These are phyloP conservation scores for Pseudorectes ferrugineus DNA, from an alignment of 2,113 vertebrate genomes.

Conservation along the genomic window DNA sequence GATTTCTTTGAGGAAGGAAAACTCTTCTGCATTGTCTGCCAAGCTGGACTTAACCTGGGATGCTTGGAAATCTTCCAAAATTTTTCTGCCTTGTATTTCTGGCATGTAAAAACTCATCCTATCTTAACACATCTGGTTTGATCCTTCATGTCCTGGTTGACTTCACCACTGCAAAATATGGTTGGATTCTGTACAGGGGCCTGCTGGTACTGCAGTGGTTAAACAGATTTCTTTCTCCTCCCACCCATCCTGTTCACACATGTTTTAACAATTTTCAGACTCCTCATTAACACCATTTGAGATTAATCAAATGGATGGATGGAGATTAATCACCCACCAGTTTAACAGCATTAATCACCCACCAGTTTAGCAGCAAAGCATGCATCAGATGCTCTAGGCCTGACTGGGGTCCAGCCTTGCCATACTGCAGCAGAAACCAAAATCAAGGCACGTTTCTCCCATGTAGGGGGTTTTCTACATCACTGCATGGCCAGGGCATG, in stretches of 20 bases:
- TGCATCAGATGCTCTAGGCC: not conserved
- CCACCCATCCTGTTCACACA: not conserved
- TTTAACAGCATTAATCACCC: not conserved
- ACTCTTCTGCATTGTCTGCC: not conserved
- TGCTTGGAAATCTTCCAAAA: not conserved
- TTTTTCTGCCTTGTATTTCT: not conserved
- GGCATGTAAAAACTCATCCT: not conserved
- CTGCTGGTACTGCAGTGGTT: not conserved
- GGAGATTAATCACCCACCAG: not conserved
- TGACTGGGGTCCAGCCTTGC: not conserved
- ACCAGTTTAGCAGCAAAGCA: not conserved
- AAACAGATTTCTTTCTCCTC: not conserved
- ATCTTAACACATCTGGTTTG: not conserved
- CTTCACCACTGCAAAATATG: not conserved
- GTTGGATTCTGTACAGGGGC: not conserved
- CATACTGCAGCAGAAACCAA: not conserved
- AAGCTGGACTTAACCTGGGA: not conserved
- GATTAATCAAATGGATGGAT: not conserved
- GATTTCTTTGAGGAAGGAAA: not conserved
- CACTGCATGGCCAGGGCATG: not conserved
- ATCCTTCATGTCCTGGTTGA: not conserved
- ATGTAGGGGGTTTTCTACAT: not conserved
- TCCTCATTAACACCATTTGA: not conserved
- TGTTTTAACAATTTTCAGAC: not conserved
- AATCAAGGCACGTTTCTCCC: not conserved